phyloP scores from a whole-genome alignment of 2,888 invertebrate species.

The Netelia inedita region DNA sequence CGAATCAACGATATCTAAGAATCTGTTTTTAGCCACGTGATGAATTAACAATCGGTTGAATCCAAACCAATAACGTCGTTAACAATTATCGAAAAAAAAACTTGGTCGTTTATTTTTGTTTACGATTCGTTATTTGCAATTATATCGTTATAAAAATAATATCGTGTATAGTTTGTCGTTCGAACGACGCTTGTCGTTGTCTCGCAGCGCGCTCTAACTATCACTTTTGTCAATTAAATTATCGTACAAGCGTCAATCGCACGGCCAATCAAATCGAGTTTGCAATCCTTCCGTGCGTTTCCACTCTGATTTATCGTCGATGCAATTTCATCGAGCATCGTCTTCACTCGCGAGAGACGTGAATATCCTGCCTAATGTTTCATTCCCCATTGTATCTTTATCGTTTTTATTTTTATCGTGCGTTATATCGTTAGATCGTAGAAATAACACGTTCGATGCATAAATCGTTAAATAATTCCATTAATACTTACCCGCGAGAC shows the following conservation, averaged over 20 bases:
- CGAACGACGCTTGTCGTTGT: neutral
- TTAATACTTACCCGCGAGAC: no score
- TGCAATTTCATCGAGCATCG: constrained; percentile 18
- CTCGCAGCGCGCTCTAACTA: constrained; percentile 7
- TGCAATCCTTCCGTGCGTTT: constrained; percentile 42
- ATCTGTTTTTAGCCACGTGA: no score
- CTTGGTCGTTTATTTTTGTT: no score
- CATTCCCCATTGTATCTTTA: neutral
- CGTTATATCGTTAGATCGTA: neutral
- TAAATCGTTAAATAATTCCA: no score
- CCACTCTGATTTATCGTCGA: constrained; percentile 46
- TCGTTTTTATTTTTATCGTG: neutral
- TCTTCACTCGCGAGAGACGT: neutral
- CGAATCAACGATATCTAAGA: no score
- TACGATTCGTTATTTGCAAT: neutral
- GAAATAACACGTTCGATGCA: no score
- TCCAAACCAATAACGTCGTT: no score
- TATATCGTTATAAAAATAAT: neutral
- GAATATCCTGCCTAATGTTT: neutral
- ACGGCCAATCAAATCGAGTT: constrained; percentile 44
- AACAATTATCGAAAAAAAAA: no score
- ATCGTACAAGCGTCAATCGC: constrained; percentile 53
- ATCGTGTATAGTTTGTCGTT: neutral
- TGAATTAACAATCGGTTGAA: no score
- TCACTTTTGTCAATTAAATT: constrained; percentile 61